phyloP scores from a whole-genome alignment of 2,888 invertebrate species.

The Nycteola revayana region DNA sequence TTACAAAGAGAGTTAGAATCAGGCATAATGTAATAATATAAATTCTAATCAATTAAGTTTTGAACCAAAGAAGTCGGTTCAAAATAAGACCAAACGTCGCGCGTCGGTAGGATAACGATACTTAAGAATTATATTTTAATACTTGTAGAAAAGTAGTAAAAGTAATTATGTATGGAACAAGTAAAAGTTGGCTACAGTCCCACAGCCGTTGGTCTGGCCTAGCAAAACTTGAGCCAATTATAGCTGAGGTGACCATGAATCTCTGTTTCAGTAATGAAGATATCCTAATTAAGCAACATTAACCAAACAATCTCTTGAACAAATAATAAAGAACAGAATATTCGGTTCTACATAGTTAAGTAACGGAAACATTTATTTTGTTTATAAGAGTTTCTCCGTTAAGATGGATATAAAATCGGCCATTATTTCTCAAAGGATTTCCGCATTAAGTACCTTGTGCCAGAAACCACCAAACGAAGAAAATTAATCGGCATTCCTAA shows the following conservation, averaged over 20 bases:
- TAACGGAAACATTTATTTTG: constrained; percentile 18
- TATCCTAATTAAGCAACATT: too few relatives aligned
- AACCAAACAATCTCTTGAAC: too few relatives aligned
- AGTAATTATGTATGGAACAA: constrained; percentile 68
- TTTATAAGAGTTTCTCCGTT: constrained; percentile 23
- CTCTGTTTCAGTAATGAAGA: not conserved
- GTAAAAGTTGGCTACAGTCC: constrained; percentile 67
- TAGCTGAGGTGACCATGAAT: constrained; percentile 50
- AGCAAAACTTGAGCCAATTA: constrained; percentile 68
- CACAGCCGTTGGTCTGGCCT: constrained; percentile 59
- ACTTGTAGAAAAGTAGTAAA: constrained; percentile 59
- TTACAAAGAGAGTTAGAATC: too few relatives aligned
- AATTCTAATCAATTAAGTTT: too few relatives aligned
- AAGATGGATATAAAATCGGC: constrained; percentile 23
- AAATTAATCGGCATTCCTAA: constrained; percentile 55
- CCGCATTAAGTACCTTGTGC: constrained; percentile 30
- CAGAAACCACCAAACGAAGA: constrained; percentile 35
- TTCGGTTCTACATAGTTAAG: not conserved
- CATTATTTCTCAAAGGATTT: constrained; percentile 31
- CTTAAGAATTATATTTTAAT: constrained; percentile 24
- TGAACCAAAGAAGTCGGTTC: too few relatives aligned
- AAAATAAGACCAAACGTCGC: too few relatives aligned
- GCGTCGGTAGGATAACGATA: constrained; percentile 10
- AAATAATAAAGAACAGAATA: not conserved
- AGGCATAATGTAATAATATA: too few relatives aligned